These are phyloP conservation scores for Rhinogobius similis DNA, from an alignment of 2,113 vertebrate species.

Conservation along the genomic window DNA sequence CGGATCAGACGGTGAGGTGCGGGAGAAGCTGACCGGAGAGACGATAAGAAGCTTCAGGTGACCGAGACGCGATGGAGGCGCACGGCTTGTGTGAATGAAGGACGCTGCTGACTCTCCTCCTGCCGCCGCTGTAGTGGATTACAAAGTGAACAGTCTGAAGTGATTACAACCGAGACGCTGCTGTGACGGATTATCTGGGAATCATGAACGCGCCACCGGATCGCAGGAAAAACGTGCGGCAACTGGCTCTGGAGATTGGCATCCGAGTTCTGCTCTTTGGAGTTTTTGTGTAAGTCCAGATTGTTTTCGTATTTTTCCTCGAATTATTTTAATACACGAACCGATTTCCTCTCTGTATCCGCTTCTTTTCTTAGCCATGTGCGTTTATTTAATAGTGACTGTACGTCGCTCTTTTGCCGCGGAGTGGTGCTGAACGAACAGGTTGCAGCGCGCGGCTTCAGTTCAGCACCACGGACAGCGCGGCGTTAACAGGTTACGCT, in stretches of 20 bases:
- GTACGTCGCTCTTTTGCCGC: constrained; percentile 15
- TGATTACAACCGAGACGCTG: constrained; percentile 19
- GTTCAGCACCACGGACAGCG: constrained; percentile 37
- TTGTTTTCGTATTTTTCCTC: not conserved
- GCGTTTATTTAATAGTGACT: not conserved
- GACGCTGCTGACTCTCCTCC: constrained; percentile 10
- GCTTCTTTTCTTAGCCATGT: not conserved
- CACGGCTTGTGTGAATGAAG: constrained; percentile 42
- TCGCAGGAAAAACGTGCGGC: constrained; percentile 76
- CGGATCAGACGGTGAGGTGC: constrained; percentile 8
- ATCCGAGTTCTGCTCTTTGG: constrained; percentile 80
- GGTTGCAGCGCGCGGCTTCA: constrained; percentile 14
- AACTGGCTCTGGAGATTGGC: constrained; percentile 77
- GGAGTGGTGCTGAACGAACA: constrained; percentile 42
- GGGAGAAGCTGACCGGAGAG: not conserved
- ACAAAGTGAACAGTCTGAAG: constrained; percentile 39
- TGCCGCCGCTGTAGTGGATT: constrained; percentile 45
- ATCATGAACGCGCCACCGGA: constrained; percentile 79
- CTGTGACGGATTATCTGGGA: constrained; percentile 42
- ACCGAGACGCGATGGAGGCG: constrained; percentile 54
- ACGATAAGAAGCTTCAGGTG: constrained; percentile 52
- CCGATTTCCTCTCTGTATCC: not conserved
- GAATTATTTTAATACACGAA: not conserved
- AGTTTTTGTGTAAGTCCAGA: constrained; percentile 82
- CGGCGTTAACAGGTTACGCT: not conserved